Conservation (phyloP, 64 coral and sea anemone species). For the Porites lutea region DNA sequence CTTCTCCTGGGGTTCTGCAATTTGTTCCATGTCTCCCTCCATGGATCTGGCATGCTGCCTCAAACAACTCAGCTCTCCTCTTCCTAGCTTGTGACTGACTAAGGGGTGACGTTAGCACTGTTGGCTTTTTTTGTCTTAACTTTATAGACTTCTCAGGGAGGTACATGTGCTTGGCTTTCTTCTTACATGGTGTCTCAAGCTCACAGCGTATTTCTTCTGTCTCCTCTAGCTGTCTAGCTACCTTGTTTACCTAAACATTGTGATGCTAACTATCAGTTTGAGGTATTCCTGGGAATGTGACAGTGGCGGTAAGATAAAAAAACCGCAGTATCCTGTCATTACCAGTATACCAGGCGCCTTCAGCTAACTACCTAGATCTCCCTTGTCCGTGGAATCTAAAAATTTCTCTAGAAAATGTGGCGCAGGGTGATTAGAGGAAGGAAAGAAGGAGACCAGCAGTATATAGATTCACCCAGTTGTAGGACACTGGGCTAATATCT, state of each 20-base stretch:
- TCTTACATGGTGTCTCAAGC: not conserved
- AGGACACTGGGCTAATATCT: not conserved
- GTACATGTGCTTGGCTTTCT: not conserved
- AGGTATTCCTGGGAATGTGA: too few relatives aligned
- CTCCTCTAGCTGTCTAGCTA: constrained; percentile 15
- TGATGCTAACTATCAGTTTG: not conserved
- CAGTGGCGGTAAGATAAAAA: too few relatives aligned
- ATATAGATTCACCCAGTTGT: too few relatives aligned
- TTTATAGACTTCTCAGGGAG: not conserved
- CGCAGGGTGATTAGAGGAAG: constrained; percentile 2
- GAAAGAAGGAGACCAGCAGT: constrained; percentile 2
- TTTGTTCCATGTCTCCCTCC: constrained; percentile 45
- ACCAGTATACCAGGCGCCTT: not conserved
- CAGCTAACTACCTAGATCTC: constrained; percentile 6
- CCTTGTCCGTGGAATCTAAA: not conserved
- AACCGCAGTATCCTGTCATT: too few relatives aligned
- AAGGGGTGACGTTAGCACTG: not conserved
- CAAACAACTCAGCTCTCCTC: constrained; percentile 37
- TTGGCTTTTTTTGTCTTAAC: not conserved
- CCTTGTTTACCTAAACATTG: constrained; percentile 26
- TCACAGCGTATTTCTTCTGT: not conserved
- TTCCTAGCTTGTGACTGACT: constrained; percentile 33
- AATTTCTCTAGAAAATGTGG: constrained; percentile 4
- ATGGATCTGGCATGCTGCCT: constrained; percentile 67
- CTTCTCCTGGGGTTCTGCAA: constrained; percentile 37